phyloP scores from a whole-genome alignment of 2,888 invertebrate genomes.

The Caenorhabditis sp. region DNA sequence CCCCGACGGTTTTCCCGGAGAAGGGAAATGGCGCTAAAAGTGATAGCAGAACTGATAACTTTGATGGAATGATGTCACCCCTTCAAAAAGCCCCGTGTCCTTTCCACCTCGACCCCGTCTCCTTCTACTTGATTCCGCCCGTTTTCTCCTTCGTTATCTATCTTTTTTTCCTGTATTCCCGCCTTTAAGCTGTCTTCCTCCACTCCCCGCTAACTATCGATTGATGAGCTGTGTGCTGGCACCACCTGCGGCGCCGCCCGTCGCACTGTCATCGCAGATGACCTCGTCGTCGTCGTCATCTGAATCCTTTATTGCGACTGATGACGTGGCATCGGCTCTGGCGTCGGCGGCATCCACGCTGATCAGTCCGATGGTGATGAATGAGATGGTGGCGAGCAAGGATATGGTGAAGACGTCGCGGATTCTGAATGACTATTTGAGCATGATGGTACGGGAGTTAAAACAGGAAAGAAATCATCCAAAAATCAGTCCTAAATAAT shows the following conservation, averaged over 20 bases:
- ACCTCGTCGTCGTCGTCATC: slow-evolving; percentile 27
- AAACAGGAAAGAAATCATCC: background rate
- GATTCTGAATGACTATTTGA: slow-evolving; percentile 48
- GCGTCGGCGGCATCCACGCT: slow-evolving; percentile 33
- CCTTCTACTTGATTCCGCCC: slow-evolving; percentile 5
- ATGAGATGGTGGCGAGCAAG: slow-evolving; percentile 18
- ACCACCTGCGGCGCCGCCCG: slow-evolving; percentile 27
- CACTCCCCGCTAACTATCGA: slow-evolving; percentile 17
- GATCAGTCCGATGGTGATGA: slow-evolving; percentile 39
- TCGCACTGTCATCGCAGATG: slow-evolving; percentile 33
- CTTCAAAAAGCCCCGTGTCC: too few relatives aligned
- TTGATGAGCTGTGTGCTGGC: slow-evolving; percentile 52
- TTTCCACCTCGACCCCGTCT: background rate
- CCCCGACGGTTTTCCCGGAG: slow-evolving; percentile 17
- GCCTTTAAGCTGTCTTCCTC: background rate
- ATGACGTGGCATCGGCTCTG: slow-evolving; percentile 44
- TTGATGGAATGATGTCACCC: slow-evolving; percentile 53
- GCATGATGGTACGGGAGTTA: slow-evolving; percentile 32
- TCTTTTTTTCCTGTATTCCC: slow-evolving; percentile 17
- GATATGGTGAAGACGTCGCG: slow-evolving; percentile 38
- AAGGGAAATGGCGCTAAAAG: background rate
- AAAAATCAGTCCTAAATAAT: background rate
- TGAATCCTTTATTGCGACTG: background rate
- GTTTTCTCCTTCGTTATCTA: slow-evolving; percentile 5
- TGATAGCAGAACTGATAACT: slow-evolving; percentile 20